These are phyloP conservation scores for Salvator merianae DNA, from an alignment of 2,113 vertebrate genomes.

Conservation along the genomic window DNA sequence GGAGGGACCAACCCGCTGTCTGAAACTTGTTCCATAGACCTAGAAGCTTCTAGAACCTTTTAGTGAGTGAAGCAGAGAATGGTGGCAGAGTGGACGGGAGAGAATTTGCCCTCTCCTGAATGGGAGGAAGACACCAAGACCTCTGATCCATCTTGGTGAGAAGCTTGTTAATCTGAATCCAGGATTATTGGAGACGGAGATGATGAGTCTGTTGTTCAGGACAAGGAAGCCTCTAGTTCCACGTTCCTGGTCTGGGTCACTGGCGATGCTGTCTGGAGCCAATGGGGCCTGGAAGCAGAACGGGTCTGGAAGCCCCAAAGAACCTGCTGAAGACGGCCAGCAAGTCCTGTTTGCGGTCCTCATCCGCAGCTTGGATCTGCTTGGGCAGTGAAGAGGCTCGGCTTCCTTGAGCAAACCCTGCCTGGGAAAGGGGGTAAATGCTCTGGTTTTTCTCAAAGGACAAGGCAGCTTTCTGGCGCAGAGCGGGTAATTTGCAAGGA, in stretches of 20 bases:
- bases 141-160: too few species aligned
- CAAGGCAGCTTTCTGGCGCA: background rate
- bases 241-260: background rate
- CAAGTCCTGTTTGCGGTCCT: background rate
- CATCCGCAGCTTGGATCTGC: background rate
- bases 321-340: background rate
- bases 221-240: background rate
- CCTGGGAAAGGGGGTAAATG: background rate
- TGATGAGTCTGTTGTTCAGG: background rate
- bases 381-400: background rate
- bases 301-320: background rate
- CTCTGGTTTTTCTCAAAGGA: background rate
- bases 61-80: too few species aligned
- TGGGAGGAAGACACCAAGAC: too few species aligned
- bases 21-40: too few species aligned
- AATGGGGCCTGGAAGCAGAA: background rate
- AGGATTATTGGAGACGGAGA: too few species aligned
- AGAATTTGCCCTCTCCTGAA: too few species aligned
- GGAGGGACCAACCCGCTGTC: background rate
- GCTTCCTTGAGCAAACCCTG: background rate
- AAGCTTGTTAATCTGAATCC: too few species aligned
- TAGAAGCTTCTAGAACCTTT: too few species aligned
- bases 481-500: background rate
- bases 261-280: background rate
- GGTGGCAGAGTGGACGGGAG: too few species aligned